Base-by-base conservation (phyloP, 1,140 invertebrate genomes). In the Brachionus plicatilis region DNA sequence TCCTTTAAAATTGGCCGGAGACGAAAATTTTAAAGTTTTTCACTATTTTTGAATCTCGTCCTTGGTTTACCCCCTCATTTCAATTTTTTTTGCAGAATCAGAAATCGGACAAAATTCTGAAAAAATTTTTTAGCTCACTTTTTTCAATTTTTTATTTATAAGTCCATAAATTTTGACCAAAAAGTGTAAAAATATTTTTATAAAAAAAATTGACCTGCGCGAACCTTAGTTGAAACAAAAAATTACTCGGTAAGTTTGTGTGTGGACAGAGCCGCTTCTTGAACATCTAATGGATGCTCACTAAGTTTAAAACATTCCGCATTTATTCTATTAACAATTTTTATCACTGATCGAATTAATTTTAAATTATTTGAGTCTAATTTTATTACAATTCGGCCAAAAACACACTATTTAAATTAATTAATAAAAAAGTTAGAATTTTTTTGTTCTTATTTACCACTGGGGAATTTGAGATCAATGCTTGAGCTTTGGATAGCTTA, bases 171-270 rank as follows among this genome's bases (percentile, higher is more conserved):
- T n/a, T n/a, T 29, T 29, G 27, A 29, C 3, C 2, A 29, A 29
- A 29, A 29, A 29, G 27, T 29, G 2, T 29, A 29, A 29, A 29
- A n/a, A n/a, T n/a, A n/a, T 29, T 29, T 29, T 29, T 2, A 29
- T 29, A 24, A 2, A 29, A 29, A 29, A 29, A 29, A 29, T 29
- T 29, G 3, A 29, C 27, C 27, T 29, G 2, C 27, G 27, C 27
- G 27, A 29, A 29, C 27, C 27, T 29, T 7, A 37, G 5, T 37
- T 37, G 6, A 37, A 37, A 37, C 33, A 47, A 50, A n/a, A 9
- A 83, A 29, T 87, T 87, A 89, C 89, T 87, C 72, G 29, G 87
- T 88, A 3, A 90, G 85, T 85, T 89, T 90, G 84, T 89, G 89
- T 1, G 88, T 89, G 11, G 88, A 89, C 2, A 90, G 85, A 4